Base-by-base conservation (phyloP, 1,140 invertebrate species). In the Euschistus heros region DNA sequence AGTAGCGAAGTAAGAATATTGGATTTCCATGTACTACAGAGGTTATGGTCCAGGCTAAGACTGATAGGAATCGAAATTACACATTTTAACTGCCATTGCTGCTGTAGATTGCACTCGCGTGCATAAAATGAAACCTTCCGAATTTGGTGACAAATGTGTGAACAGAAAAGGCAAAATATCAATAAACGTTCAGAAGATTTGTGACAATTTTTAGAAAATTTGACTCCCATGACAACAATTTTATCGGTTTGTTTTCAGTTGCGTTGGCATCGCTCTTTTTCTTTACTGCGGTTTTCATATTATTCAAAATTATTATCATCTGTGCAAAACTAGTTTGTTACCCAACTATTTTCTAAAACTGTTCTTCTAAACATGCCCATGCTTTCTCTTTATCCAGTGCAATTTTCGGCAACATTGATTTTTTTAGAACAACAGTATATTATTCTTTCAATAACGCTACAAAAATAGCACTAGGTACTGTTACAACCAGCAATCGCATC, bases 61-160 rank as follows among this genome's bases (percentile, higher is more conserved):
- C 30, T 5, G 30, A 30, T 30, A 8, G 30, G 30, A 3, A 5
- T 30, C 30, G 8, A 30, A 30, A 30, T 30, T 30, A 5, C 30
- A 8, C 30, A 30, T 30, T 30, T 8, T 8, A 8, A 30, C 30
- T 30, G 30, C 8, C 30, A 30, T 30, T 30, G 30, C 3, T 30
- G 30, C 30, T 30, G 8, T 30, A 30, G 30, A 30, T 30, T 30
- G 30, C 30, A 30, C 54, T 65, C 63, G 54, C 63, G 46, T 64
- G 24, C 24, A 65, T 33, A 65, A 57, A 13, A 59, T 59, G 64
- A 65, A 65, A 42, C 64, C 64, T 64, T 54, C 54, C 7, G 54
- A 22, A 59, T 42, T 59, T 14, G 52, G 54, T 4, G 54, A 65
- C 30, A 26, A 65, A 15, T 59, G 57, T 65, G 52, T 59, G 30